Base-by-base conservation (phyloP, 2,113 vertebrate genomes). In the Hystrix brachyura region DNA sequence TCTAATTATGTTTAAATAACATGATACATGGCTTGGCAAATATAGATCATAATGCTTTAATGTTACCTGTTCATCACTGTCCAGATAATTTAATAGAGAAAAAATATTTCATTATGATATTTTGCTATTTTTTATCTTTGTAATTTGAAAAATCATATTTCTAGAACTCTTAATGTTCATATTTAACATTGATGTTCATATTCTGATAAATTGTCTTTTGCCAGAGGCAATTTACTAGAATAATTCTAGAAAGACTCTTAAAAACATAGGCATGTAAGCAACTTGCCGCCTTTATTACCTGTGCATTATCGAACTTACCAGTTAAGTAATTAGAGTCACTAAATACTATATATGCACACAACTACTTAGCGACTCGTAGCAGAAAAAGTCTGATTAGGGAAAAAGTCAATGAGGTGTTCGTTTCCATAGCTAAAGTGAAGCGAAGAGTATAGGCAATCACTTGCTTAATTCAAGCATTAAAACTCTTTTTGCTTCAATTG, bases 401-500 rank as follows among this genome's bases (percentile, higher is more conserved):
- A 62, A 46, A 95, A 91, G 64, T n/a, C 88, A 53, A 92, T 72
- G 86, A 95, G 23, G 65, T 94, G 82, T 91, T 94, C 93, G 57
- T 93, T 71, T 86, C 72, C 78, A 89, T 29, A 89, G 82, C 55
- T 88, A 82, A 91, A 96, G 89, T 87, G 87, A 94, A 95, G 57
- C 72, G 48, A 85, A 29, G n/a, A 80, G 59, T 82, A 87, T 18
- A 96, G 82, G 69, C 65, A 95, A 94, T 96, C 67, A 93, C 55
- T 97, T 82, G 71, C 72, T 96, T 91, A 96, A 96, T 95, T 97
- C 86, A 89, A 96, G 91, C 91, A 93, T 86, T 97, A 91, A 80
- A 96, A 94, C 32, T 91, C n/a, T 84, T 94, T 95, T 97, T 96
- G 95, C 96, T 96, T 96, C 89, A 97, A 79, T 94, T 93, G 78